These are phyloP conservation scores for Lampris incognitus DNA, from an alignment of 2,113 vertebrate species.

Conservation along the genomic window DNA sequence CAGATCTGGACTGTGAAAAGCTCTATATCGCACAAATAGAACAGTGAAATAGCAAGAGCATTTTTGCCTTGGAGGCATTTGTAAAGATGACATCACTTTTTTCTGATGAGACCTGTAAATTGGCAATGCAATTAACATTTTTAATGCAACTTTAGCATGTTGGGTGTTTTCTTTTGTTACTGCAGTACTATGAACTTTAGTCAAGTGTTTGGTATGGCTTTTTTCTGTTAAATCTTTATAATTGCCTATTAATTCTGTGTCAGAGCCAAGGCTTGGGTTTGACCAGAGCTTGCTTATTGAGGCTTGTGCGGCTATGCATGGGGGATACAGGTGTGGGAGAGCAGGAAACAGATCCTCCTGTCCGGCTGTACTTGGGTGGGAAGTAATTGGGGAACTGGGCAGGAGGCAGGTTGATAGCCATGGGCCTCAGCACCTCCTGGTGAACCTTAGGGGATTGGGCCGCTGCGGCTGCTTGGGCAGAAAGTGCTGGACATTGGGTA, in stretches of 20 bases:
- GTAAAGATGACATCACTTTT: neutral
- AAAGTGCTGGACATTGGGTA: neutral
- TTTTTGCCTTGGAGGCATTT: slow-evolving; percentile 1
- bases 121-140: slow-evolving; percentile 21
- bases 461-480: neutral
- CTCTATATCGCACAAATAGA: slow-evolving; percentile 29
- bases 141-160: neutral
- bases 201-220: neutral
- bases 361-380: neutral
- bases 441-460: slow-evolving; percentile 32
- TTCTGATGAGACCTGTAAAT: neutral
- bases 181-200: slow-evolving; percentile 18
- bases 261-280: slow-evolving; percentile 70
- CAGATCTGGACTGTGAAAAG: slow-evolving; percentile 20
- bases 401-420: slow-evolving; percentile 80
- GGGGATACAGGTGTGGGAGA: neutral
- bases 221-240: neutral
- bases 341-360: neutral
- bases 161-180: neutral
- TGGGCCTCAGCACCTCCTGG: slow-evolving; percentile 70
- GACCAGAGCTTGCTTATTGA: slow-evolving; percentile 48
- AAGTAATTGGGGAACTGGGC: slow-evolving; percentile 60
- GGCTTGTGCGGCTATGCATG: slow-evolving; percentile 12
- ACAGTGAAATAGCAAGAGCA: slow-evolving; percentile 1
- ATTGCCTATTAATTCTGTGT: neutral